A percentile compares a stretch with the other conserved stretches of the same genome.
Evolutionary conservation across 1,140 invertebrate genomes (phyloP).

Genomic region (Glossosoma conforme): DNA sequence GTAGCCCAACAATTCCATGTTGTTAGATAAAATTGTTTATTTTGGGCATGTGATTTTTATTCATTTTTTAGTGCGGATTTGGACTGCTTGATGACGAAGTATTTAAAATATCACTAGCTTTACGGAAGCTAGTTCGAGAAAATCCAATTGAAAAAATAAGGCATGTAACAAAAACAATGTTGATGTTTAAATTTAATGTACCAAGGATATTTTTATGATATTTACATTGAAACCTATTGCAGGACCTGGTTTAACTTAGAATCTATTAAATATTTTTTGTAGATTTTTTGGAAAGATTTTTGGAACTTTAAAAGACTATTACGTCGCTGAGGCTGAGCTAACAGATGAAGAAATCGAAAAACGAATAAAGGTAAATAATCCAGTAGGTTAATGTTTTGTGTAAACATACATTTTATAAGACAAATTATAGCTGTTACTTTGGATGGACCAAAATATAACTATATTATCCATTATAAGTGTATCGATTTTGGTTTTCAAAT

Average conservation of each 20-base stretch:
- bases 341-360: conserved; percentile 15
- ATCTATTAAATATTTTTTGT: too few relatives aligned
- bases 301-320: conserved; percentile 13
- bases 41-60: background rate
- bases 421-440: too few relatives aligned
- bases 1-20: background rate
- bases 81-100: conserved; percentile 13
- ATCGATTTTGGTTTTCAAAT: background rate
- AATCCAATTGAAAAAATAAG: conserved; percentile 14
- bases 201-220: too few relatives aligned
- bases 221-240: background rate
- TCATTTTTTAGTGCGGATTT: conserved; percentile 10
- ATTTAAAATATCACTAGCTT: conserved; percentile 7
- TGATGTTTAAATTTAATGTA: too few relatives aligned
- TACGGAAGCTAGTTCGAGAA: conserved; percentile 12
- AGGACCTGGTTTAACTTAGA: too few relatives aligned
- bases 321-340: conserved; percentile 15
- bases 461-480: background rate
- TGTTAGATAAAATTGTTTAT: background rate
- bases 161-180: too few relatives aligned
- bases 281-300: conserved; percentile 24
- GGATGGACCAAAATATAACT: background rate
- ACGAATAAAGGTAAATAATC: conserved; percentile 3
- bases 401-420: too few relatives aligned
- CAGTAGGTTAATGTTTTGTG: too few relatives aligned